Evolutionary conservation across 1,140 invertebrate genomes (phyloP).

Genomic region (Apolygus lucorum): DNA sequence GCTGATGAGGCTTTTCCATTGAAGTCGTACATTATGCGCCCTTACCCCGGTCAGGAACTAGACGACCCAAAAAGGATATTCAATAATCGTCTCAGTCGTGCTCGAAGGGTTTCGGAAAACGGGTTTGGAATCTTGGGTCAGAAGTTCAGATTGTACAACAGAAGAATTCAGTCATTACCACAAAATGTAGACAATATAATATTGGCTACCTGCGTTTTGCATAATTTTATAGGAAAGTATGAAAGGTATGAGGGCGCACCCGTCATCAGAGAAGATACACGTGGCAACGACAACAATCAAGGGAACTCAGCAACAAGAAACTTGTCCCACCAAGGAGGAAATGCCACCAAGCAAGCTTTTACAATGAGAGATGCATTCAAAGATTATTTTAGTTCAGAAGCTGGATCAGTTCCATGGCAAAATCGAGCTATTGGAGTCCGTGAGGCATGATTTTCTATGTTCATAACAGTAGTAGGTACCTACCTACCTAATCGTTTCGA

Average conservation of each 20-base stretch:
- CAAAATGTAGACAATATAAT: neutral
- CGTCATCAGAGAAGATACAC: no score
- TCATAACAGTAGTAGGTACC: no score
- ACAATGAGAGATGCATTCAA: neutral
- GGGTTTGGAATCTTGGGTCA: neutral
- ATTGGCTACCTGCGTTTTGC: neutral
- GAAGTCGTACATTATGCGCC: conserved; percentile 36
- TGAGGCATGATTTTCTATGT: neutral
- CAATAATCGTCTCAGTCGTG: neutral
- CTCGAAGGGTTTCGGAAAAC: neutral
- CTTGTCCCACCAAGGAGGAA: neutral
- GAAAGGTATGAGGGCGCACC: no score
- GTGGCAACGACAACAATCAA: neutral
- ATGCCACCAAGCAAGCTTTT: neutral
- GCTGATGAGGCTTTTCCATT: conserved; percentile 40
- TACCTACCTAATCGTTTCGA: no score
- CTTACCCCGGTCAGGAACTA: conserved; percentile 32
- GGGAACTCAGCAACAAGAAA: neutral
- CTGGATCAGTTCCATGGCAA: neutral
- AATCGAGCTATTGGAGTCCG: neutral
- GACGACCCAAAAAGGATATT: neutral
- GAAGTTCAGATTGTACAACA: neutral
- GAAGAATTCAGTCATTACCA: neutral
- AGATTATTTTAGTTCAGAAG: neutral
- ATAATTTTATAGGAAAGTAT: neutral